These are phyloP conservation scores for Micrasema minimum DNA, from an alignment of 1,140 invertebrate species.

Conservation along the genomic window DNA sequence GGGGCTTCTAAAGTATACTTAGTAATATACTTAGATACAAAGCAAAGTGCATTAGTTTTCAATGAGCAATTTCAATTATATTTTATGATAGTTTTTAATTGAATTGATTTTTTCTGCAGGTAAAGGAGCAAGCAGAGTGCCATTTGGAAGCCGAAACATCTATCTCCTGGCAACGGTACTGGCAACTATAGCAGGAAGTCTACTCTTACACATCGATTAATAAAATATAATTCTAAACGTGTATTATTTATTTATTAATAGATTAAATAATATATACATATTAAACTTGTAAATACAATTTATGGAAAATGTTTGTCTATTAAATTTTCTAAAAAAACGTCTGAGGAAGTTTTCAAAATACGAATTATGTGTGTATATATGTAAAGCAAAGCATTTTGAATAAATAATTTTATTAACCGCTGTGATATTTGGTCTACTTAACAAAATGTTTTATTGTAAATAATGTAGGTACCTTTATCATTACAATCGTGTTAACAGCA, in stretches of 20 bases:
- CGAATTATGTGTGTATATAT: conserved; percentile 49
- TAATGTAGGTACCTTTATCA: conserved; percentile 39
- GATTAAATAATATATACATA: conserved; percentile 38
- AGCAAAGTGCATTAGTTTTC: too few species aligned
- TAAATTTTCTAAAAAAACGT: conserved; percentile 52
- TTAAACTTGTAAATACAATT: conserved; percentile 50
- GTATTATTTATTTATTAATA: conserved; percentile 35
- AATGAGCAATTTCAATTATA: too few species aligned
- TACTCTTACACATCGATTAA: conserved; percentile 31
- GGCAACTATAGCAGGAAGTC: conserved; percentile 12
- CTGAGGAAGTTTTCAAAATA: conserved; percentile 42
- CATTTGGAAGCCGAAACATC: not conserved
- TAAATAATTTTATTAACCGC: conserved; percentile 54
- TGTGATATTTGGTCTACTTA: conserved; percentile 55
- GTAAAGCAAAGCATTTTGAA: conserved; percentile 42
- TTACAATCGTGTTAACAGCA: conserved; percentile 42
- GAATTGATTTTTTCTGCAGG: conserved; percentile 32
- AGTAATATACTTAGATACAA: too few species aligned
- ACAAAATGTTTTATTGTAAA: conserved; percentile 53
- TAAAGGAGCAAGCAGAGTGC: not conserved
- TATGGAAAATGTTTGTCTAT: conserved; percentile 50
- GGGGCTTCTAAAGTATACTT: too few species aligned
- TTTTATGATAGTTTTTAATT: too few species aligned
- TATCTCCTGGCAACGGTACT: conserved; percentile 12
- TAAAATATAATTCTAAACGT: conserved; percentile 26